Evolutionary conservation across 2,113 vertebrate genomes (phyloP), one percentile per base, ranked within the genome.

Genomic region (Microtus richardsoni): DNA sequence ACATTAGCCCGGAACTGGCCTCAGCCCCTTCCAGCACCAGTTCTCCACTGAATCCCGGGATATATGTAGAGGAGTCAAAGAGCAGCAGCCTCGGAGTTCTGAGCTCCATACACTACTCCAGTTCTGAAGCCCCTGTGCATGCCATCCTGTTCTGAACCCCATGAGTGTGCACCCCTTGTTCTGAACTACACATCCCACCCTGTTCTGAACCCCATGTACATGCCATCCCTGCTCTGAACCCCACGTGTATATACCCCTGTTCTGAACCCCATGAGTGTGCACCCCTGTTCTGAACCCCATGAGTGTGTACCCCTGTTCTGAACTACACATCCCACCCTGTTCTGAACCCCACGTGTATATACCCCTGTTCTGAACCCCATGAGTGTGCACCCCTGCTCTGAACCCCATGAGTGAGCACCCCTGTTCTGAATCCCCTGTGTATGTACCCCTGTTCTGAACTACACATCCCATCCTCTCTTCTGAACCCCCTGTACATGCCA

Each of bases 11-110:
- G 24, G 36, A 93, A 75, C 70, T 83, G 70, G 41, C 66, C 36
- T 85, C 70, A n/a, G 89, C 91, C 66, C 49, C 89, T 93, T 95
- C 88, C 92, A 75, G 26, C 44, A 75, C 62, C 68, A 75, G 91
- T 58, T 94, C 92, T 90, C 87, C 84, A 94, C 10, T 68, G 17
- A 41, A 85, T 13, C 47, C 28, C 70, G 47, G 89, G 58, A 91
- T 4, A 75, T 24, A 44, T 95, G 85, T 3, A 24, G 78, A 58
- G 47, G 70, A 79, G 77, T 62, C 0, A 83, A 70, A 54, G 92
- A 78, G 49, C 2, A 30, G 64, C 21, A 94, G 60, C 24, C 58
- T 80, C 33, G 3, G 49, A 60, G 41, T 58, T 92, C 68, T 83
- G 41, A 92, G 88, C 36, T 11, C 16, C 62, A 52, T 41, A 86